Evolutionary conservation across 2,888 invertebrate genomes (phyloP).

Genomic region (Proisotoma minuta): DNA sequence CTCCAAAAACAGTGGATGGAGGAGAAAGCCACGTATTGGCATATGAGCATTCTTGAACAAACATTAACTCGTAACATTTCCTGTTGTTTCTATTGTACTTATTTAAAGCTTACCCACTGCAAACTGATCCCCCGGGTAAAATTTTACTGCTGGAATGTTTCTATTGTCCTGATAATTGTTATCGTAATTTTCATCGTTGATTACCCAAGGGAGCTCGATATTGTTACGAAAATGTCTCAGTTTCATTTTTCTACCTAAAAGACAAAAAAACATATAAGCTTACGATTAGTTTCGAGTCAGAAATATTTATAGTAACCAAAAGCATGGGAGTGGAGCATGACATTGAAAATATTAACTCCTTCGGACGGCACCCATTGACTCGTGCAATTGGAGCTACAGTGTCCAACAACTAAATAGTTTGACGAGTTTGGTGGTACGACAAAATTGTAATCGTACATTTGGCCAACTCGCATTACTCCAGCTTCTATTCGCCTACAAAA

Average conservation of each 20-base stretch:
- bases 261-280: neutral
- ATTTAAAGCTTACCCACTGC: slow-evolving; percentile 24
- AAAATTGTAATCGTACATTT: slow-evolving; percentile 65
- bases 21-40: slow-evolving; percentile 1
- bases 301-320: neutral
- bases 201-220: slow-evolving; percentile 70
- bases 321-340: slow-evolving; percentile 6
- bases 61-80: neutral
- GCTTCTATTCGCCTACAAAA: slow-evolving; percentile 67
- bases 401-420: slow-evolving; percentile 73
- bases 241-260: slow-evolving; percentile 68
- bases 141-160: slow-evolving; percentile 26
- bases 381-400: slow-evolving; percentile 76
- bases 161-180: slow-evolving; percentile 41
- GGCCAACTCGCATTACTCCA: slow-evolving; percentile 71
- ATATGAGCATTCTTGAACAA: neutral
- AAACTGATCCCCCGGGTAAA: slow-evolving; percentile 36
- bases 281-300: neutral
- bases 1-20: neutral
- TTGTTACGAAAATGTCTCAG: slow-evolving; percentile 72
- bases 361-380: neutral
- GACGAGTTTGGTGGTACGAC: slow-evolving; percentile 76
- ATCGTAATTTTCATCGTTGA: slow-evolving; percentile 52
- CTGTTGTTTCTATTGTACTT: neutral
- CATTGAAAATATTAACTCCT: slow-evolving; percentile 5